Evolutionary conservation across 2,113 vertebrate genomes (phyloP).

Genomic region (Romanogobio albipinnatus): DNA sequence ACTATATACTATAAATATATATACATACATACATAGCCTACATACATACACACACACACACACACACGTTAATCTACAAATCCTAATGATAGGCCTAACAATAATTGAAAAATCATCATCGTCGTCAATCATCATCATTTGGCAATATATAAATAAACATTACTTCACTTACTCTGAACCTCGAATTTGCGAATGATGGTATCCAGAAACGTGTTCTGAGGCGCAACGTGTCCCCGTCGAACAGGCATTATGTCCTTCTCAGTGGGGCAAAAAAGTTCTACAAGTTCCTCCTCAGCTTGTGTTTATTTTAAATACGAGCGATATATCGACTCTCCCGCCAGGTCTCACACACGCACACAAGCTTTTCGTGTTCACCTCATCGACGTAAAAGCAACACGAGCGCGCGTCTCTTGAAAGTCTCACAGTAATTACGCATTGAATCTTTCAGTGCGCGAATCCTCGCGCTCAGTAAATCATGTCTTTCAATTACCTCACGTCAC

Average conservation of each 20-base stretch:
- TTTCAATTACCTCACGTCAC: conserved; percentile 27
- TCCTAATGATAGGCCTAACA: not conserved
- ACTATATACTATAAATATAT: too few species aligned
- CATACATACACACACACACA: too few species aligned
- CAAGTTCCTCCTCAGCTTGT: not conserved
- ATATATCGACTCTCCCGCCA: not conserved
- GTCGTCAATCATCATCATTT: not conserved
- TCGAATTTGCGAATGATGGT: conserved; percentile 94
- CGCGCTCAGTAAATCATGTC: not conserved
- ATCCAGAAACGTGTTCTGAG: conserved; percentile 90
- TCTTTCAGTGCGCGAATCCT: not conserved
- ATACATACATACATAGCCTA: too few species aligned
- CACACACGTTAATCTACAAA: not conserved
- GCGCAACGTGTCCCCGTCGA: conserved; percentile 88
- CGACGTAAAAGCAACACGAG: not conserved
- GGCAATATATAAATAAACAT: not conserved
- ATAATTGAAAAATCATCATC: not conserved
- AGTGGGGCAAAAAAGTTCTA: conserved; percentile 1
- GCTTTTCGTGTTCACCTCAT: not conserved
- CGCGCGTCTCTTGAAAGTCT: not conserved
- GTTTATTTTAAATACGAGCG: not conserved
- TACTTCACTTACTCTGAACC: conserved; percentile 82
- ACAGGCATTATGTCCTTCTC: conserved; percentile 80
- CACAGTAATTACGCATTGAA: not conserved
- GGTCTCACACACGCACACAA: not conserved